Base-by-base conservation (phyloP, 2,888 invertebrate species). In the Platerodrilus igneus region DNA sequence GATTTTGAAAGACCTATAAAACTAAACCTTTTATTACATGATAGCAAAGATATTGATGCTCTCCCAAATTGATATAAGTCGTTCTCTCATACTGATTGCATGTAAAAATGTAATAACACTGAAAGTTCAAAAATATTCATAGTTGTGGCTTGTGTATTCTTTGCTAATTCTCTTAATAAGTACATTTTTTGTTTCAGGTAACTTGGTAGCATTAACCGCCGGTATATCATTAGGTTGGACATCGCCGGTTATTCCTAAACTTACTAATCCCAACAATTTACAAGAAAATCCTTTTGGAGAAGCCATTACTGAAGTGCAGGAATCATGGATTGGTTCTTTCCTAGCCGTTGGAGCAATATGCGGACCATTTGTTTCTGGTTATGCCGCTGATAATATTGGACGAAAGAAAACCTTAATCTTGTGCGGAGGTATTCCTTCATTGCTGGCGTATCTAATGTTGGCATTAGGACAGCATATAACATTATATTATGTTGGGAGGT, bases 311-410 rank as follows among this genome's bases (percentile, higher is more conserved):
- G 53, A 67, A 0, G 74, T 75, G 16, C 73, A 85, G 57, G 74
- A 75, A 51, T 81, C 84, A 4, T 86, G 86, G 85, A 76, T 87
- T 40, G 81, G 82, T 1, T 83, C 83, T 2, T 65, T 85, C 19
- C 70, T 84, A 19, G 77, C 84, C 1, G 59, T 85, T 28, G 86
- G 86, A 23, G 46, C 45, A 7, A 67, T 80, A 28, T 58, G 79
- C 25, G 80, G 83, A 2, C 81, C 84, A 0, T 80, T 83, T 57
- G 58, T 75, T 10, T 81, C 80, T 1, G 86, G 84, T 9, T 74
- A 74, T 8, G 63, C 76, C 2, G 77, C 81, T 0, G 77, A 82
- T 22, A 75, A 67, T 48, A 66, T 79, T 36, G 85, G 85, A 1
- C 71, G 83, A n/a, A 34, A 34, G 13, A 85, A 81, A 67, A 74